Evolutionary conservation across 2,797 vertebrate genomes (phyloP).

Genomic region (Arremon aurantiirostris): DNA sequence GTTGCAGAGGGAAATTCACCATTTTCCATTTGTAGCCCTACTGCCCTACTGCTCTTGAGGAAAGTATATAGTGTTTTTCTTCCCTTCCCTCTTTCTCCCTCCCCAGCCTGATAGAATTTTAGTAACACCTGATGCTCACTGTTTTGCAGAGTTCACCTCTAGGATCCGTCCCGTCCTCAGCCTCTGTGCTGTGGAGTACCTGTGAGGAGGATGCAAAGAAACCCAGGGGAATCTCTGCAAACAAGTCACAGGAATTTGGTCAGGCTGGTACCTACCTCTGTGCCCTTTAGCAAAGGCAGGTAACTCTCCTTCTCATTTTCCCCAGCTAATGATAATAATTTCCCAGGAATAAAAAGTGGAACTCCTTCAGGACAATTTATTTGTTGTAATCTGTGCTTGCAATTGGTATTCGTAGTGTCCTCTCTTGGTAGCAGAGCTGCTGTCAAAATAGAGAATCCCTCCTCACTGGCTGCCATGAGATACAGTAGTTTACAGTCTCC

Average conservation of each 20-base stretch:
- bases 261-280: neutral
- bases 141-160: neutral
- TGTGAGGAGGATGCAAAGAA: neutral
- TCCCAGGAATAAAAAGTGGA: neutral
- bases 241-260: neutral
- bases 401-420: neutral
- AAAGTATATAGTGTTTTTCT: neutral
- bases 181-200: neutral
- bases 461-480: neutral
- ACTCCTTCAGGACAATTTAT: neutral
- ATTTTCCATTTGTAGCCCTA: neutral
- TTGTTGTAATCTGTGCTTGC: rapidly evolving
- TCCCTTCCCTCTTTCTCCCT: neutral
- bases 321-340: neutral
- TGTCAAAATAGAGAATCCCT: neutral
- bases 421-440: neutral
- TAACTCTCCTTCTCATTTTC: neutral
- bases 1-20: neutral
- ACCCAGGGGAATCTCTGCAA: neutral
- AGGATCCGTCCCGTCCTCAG: neutral
- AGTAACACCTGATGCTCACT: neutral
- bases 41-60: neutral
- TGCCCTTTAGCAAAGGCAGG: neutral
- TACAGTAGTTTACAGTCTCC: neutral
- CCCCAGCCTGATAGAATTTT: neutral